Evolutionary conservation across 1,140 invertebrate genomes (phyloP), one percentile per base, ranked within the genome.

Genomic region (Solen grandis): DNA sequence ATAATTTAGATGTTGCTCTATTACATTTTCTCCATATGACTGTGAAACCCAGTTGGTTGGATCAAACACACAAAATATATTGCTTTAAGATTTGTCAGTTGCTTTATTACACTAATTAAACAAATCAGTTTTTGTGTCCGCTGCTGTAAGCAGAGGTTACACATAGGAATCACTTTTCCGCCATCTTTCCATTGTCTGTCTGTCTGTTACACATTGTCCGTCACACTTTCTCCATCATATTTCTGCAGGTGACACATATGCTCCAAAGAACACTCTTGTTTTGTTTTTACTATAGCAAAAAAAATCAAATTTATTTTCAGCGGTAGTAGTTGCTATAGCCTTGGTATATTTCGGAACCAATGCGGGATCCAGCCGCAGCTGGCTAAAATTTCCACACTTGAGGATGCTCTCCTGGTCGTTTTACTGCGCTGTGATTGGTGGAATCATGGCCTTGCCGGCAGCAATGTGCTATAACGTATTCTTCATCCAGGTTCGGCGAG

Each of bases 391-490:
- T n/a, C 77, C 77, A 13, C 46, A 50, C 10, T 46, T 72, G 14
- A 25, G 77, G 41, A 46, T 50, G 14, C 46, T 80, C 5, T 60
- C 57, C 13, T 80, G 77, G 77, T 80, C 77, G 13, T 80, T 80
- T 36, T 80, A 80, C 35, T 13, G 69, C 19, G 68, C 68, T 16
- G 41, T 35, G 1, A 54, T 65, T 5, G 69, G 77, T 54, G 60
- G 57, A 35, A 54, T 80, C 13, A 4, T 72, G 13, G 59, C 77
- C 19, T 41, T 80, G 22, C 33, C 69, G 5, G 19, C 77, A 29
- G 66, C 38, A 2, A 52, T 72, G 57, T 59, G 38, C 14, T 80
- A 63, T 50, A 46, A 36, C 3, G 59, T 80, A 10, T 73, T 72
- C 50, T 80, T 54, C 54, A 62, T 80, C 29, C 63, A 63, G 22